A percentile compares a stretch with the other conserved stretches of the same genome.
Evolutionary conservation across 2,113 vertebrate genomes (phyloP).

Genomic region (Elgaria multicarinata): DNA sequence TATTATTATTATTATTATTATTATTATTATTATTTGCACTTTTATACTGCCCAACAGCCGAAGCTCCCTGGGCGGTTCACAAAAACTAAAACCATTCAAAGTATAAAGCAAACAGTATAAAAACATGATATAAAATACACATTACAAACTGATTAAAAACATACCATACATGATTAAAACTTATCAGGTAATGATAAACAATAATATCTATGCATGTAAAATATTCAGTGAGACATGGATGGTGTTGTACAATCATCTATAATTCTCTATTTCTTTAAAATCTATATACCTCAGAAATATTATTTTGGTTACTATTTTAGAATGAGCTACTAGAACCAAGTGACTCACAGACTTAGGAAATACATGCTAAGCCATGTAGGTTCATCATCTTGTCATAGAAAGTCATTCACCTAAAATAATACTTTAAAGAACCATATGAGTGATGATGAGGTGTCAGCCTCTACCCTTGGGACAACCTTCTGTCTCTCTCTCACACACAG

Average conservation of each 20-base stretch:
- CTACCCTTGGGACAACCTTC: conserved; percentile 17
- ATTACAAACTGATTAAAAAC: no score
- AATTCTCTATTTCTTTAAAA: background rate
- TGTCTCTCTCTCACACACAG: background rate
- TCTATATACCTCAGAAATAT: background rate
- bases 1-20: no score
- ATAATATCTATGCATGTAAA: background rate
- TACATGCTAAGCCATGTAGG: background rate
- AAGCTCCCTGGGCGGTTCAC: no score
- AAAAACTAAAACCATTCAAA: no score
- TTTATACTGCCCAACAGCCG: no score
- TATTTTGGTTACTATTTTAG: fast-evolving
- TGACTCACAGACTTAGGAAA: background rate
- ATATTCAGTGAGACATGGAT: background rate
- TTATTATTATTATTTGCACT: no score
- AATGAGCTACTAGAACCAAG: conserved; percentile 34
- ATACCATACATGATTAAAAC: no score
- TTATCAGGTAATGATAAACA: background rate
- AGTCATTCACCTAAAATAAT: background rate
- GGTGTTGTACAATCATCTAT: background rate
- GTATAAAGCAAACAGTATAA: no score
- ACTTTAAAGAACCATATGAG: conserved; percentile 20
- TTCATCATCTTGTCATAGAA: conserved; percentile 26
- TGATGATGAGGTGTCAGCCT: conserved; percentile 1
- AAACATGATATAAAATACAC: no score